A percentile compares a stretch with the other conserved stretches of the same genome.
phyloP scores from a whole-genome alignment of 2,888 invertebrate species.

The Ectropis crepuscularia region DNA sequence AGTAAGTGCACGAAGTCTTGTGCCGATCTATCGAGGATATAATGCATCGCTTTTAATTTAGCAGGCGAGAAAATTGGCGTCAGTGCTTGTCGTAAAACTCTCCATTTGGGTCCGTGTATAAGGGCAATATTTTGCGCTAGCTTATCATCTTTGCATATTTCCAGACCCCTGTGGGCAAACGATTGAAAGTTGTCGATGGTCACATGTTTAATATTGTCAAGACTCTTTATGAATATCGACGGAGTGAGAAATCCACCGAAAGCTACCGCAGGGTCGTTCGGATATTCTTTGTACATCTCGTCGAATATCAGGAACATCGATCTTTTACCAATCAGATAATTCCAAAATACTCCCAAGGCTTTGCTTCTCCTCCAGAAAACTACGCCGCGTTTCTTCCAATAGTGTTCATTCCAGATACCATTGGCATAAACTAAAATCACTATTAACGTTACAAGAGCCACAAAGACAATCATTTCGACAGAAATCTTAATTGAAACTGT shows the following conservation, averaged over 20 bases:
- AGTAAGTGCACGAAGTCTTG: slow-evolving; percentile 6
- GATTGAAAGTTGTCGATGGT: not conserved
- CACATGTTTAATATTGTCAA: not conserved
- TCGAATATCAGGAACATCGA: slow-evolving; percentile 1
- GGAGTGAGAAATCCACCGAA: not conserved
- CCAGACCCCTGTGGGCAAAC: slow-evolving; percentile 3
- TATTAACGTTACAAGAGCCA: not conserved
- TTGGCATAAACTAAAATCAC: not conserved
- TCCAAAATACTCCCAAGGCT: not conserved
- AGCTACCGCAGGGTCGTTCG: not conserved
- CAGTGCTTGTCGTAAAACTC: not conserved
- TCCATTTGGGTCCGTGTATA: slow-evolving; percentile 4
- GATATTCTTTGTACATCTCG: slow-evolving; percentile 1
- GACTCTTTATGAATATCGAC: not conserved
- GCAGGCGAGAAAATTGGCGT: slow-evolving; percentile 2
- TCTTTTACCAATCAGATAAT: not conserved
- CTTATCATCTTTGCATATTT: not conserved
- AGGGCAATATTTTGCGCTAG: not conserved
- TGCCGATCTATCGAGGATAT: slow-evolving; percentile 5
- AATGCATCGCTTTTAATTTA: slow-evolving; percentile 5
- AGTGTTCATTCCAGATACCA: not conserved
- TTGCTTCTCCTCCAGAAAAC: slow-evolving; percentile 2
- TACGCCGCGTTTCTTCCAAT: slow-evolving; percentile 13
- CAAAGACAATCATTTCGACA: slow-evolving; percentile 2
- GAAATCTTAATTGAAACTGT: not conserved